phyloP scores from a whole-genome alignment of 2,888 invertebrate genomes.

The Bombylius major region DNA sequence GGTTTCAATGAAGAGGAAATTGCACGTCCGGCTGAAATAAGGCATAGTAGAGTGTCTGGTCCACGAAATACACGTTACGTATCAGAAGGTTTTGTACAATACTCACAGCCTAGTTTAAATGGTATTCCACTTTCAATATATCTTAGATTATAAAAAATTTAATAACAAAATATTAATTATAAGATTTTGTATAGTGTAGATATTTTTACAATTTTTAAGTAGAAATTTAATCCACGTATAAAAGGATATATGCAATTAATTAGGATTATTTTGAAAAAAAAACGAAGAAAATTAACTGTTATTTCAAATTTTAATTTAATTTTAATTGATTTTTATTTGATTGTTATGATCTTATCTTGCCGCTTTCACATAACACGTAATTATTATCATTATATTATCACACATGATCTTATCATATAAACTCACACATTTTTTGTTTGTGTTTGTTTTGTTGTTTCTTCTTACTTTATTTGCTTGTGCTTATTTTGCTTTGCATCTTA shows the following conservation, averaged over 20 bases:
- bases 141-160: constrained; percentile 30
- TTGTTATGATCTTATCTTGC: constrained; percentile 3
- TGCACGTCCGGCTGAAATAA: constrained; percentile 22
- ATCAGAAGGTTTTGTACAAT: constrained; percentile 38
- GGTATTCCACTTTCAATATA: constrained; percentile 37
- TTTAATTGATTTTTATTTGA: too few species aligned
- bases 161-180: neutral
- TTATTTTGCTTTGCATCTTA: too few species aligned
- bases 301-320: too few species aligned
- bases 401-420: too few species aligned
- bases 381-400: too few species aligned
- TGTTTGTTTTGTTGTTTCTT: too few species aligned
- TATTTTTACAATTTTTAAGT: constrained; percentile 5
- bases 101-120: constrained; percentile 38
- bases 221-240: neutral
- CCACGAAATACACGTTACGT: constrained; percentile 26
- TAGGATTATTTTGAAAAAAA: too few species aligned
- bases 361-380: neutral
- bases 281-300: too few species aligned
- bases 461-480: too few species aligned
- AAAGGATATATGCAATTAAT: too few species aligned
- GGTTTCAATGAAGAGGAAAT: constrained; percentile 33
- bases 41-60: constrained; percentile 22
- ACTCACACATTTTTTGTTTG: too few species aligned
- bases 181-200: neutral